Base-by-base conservation (phyloP, 2,888 invertebrate genomes). In the Dendrolimus pini region DNA sequence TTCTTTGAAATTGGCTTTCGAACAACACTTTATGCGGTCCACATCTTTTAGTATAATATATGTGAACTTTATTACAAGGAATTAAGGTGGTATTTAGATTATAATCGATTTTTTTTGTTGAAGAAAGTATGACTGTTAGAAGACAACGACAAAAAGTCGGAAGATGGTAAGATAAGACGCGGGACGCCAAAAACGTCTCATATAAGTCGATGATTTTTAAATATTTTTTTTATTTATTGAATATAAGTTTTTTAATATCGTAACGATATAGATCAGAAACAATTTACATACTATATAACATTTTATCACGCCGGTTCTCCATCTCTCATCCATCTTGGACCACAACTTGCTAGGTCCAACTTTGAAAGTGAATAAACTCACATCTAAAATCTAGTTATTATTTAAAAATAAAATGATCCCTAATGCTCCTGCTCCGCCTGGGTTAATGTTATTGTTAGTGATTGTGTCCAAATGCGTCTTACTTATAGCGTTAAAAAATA, bases 91-190 rank as follows among this genome's bases (percentile, higher is more conserved):
- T 47, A 0, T 47, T 10, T 47, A 12, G 6, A 47, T 47, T 47
- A 9, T 9, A 47, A 47, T 10, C 3, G 2, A 47, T 47, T 7
- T 47, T 47, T 10, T 3, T 3, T 30, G 30, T 30, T 30, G 47
- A 47, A 10, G 47, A 10, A 47, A 47, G 12, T 47, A 12, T 8
- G 9, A 47, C 30, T 47, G 12, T 47, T 47, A 10, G 12, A 47
- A 47, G 47, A 47, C 61, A 62, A 67, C 66, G 70, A 83, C 77
- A 85, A 83, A 84, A 85, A 85, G 71, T 74, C 57, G 59, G 65
- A 47, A 79, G 86, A 84, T 85, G 65, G 59, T 70, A 52, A 77
- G 86, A 85, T 85, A 84, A 79, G 69, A 71, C 60, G 57, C 65
- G 66, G 64, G 73, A 75, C 74, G 73, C 75, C 71, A 75, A 71